Evolutionary conservation across 2,797 vertebrate species (phyloP).

Genomic region (Dermochelys coriacea): DNA sequence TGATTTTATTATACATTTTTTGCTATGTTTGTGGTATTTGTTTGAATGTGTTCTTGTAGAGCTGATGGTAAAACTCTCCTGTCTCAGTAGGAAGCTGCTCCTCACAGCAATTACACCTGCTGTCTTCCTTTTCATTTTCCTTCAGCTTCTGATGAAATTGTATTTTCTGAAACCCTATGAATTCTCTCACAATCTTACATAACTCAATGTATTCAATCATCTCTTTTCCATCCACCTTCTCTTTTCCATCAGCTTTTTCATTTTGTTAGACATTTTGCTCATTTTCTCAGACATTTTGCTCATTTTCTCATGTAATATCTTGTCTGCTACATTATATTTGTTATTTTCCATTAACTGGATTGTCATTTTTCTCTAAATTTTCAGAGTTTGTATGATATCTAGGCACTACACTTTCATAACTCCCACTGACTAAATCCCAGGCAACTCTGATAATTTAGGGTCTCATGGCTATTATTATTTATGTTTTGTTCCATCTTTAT

Average conservation of each 20-base stretch:
- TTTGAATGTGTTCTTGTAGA: slow-evolving; percentile 72
- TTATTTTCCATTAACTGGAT: not conserved
- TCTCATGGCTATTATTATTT: not conserved
- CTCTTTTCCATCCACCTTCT: slow-evolving; percentile 55
- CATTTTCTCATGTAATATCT: slow-evolving; percentile 70
- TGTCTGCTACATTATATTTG: slow-evolving; percentile 58
- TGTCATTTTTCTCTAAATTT: slow-evolving; percentile 32
- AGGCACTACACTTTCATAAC: slow-evolving; percentile 27
- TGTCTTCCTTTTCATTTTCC: slow-evolving; percentile 79
- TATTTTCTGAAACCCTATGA: slow-evolving; percentile 75
- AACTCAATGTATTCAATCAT: slow-evolving; percentile 60
- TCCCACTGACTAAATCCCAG: slow-evolving; percentile 11
- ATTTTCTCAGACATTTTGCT: slow-evolving; percentile 71
- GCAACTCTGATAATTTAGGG: slow-evolving; percentile 20
- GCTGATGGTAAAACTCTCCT: slow-evolving; percentile 75
- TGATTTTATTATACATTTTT: slow-evolving; percentile 74
- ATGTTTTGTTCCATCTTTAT: slow-evolving; percentile 24
- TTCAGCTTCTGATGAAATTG: slow-evolving; percentile 79
- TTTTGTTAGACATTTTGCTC: slow-evolving; percentile 68
- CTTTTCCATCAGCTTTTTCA: slow-evolving; percentile 55
- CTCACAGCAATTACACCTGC: slow-evolving; percentile 77
- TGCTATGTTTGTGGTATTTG: slow-evolving; percentile 77
- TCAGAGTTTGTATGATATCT: not conserved
- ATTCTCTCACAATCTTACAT: slow-evolving; percentile 68
- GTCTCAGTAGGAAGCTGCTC: slow-evolving; percentile 78